Conservation (phyloP, 2,888 invertebrate genomes). For the Catocala fraxini region DNA sequence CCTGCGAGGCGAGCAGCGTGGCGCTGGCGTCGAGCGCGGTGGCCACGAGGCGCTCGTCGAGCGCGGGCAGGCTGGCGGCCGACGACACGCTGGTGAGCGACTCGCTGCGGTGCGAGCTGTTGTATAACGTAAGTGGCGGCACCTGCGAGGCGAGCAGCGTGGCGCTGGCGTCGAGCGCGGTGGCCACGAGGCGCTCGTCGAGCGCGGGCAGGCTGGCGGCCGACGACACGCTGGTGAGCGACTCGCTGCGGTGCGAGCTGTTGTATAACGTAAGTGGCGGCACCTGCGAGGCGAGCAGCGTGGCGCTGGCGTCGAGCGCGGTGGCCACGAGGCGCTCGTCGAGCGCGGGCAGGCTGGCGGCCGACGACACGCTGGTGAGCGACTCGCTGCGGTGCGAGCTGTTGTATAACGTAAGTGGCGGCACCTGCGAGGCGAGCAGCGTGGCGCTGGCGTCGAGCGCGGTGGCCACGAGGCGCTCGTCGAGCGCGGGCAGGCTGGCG, state of each 20-base stretch:
- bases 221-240: slow-evolving; percentile 82
- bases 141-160: slow-evolving; percentile 88
- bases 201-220: slow-evolving; percentile 82
- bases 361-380: slow-evolving; percentile 82
- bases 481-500: slow-evolving; percentile 81
- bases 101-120: slow-evolving; percentile 72
- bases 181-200: slow-evolving; percentile 85
- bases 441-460: slow-evolving; percentile 87
- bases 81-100: slow-evolving; percentile 83
- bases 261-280: neutral
- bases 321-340: slow-evolving; percentile 86
- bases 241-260: slow-evolving; percentile 75
- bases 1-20: slow-evolving; percentile 88
- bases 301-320: slow-evolving; percentile 86
- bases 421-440: slow-evolving; percentile 87
- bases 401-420: neutral
- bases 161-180: slow-evolving; percentile 85
- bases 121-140: neutral
- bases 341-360: slow-evolving; percentile 80
- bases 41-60: slow-evolving; percentile 85
- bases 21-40: slow-evolving; percentile 86
- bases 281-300: slow-evolving; percentile 88
- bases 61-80: slow-evolving; percentile 80
- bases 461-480: slow-evolving; percentile 84
- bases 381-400: slow-evolving; percentile 77